A percentile compares a stretch with the other conserved stretches of the same genome.
Evolutionary conservation across 2,888 invertebrate species (phyloP).

Genomic region (Acanthosepion esculentum): DNA sequence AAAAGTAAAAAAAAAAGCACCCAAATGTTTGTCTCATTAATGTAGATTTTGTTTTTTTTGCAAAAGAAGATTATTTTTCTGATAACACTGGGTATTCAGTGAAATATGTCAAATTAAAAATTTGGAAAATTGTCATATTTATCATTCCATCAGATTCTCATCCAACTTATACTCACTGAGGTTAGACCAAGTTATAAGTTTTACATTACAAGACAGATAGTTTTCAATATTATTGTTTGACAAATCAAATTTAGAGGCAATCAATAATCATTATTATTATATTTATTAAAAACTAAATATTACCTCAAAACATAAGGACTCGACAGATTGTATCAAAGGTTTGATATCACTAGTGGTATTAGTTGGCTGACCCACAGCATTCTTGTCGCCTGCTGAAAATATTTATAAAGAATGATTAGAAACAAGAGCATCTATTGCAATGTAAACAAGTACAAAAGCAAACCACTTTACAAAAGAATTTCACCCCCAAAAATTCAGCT

Average conservation of each 20-base stretch:
- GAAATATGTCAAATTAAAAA: no score
- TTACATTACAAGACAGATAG: background rate
- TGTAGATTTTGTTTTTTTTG: no score
- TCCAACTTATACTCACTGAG: no score
- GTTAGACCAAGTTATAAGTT: background rate
- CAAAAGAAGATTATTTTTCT: no score
- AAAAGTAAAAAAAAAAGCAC: no score
- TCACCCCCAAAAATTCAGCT: no score
- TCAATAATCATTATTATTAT: background rate
- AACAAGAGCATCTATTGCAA: background rate
- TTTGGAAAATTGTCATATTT: no score
- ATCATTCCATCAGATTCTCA: no score
- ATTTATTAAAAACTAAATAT: background rate
- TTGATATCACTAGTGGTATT: constrained; percentile 21
- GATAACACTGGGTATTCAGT: no score
- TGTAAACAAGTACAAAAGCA: background rate
- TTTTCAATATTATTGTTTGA: background rate
- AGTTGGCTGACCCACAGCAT: background rate
- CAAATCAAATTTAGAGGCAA: background rate
- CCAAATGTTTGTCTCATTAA: no score
- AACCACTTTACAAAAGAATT: background rate
- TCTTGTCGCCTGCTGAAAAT: background rate
- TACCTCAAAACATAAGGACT: constrained; percentile 45
- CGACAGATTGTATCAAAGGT: constrained; percentile 41
- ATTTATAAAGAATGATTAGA: background rate